Base-by-base conservation (phyloP, 1,140 invertebrate genomes). In the Nymphalis io region DNA sequence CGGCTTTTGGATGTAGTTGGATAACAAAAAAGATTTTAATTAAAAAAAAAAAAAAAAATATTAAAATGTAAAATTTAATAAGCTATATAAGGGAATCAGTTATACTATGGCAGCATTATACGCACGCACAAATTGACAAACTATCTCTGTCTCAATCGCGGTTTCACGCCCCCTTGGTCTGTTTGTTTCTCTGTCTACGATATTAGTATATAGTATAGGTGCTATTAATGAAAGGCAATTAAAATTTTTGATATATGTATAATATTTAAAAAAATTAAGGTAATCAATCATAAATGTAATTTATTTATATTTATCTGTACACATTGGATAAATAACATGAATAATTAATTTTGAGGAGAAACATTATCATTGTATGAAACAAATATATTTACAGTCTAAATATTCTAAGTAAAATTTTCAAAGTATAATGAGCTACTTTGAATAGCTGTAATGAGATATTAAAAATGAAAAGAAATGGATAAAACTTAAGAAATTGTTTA, bases 261-360 rank as follows among this genome's bases (percentile, higher is more conserved):
- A 79, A 75, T 88, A 85, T 85, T 88, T 83, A 85, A 88, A 88
- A 89, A 90, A 89, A 87, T 82, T 83, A 85, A 83, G 78, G 85
- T 87, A 86, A 85, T 87, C 82, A 27, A 23, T 55, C 51, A 83
- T 86, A 84, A 87, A 76, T 81, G 75, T 79, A 85, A 84, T 78
- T 83, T 88, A 87, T 82, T 88, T 87, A 87, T 70, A 84, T 86
- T 88, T 88, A 90, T 70, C 82, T 88, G 86, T 89, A 89, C 87
- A 89, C 70, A 67, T 79, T 81, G 78, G 46, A 89, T 88, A 89
- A 88, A 88, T 88, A 87, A 86, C 72, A 78, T 76, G 76, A 83
- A 80, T 80, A 77, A 85, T 81, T 71, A 80, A 82, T 82, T 85
- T 81, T 73, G 78, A 82, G 55, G 74, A 82, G 75, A 82, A 79